Percentiles rank a stretch among this genome's conserved stretches.
These are phyloP conservation scores for Panulirus ornatus DNA, from an alignment of 1,140 invertebrate genomes.

Conservation along the genomic window DNA sequence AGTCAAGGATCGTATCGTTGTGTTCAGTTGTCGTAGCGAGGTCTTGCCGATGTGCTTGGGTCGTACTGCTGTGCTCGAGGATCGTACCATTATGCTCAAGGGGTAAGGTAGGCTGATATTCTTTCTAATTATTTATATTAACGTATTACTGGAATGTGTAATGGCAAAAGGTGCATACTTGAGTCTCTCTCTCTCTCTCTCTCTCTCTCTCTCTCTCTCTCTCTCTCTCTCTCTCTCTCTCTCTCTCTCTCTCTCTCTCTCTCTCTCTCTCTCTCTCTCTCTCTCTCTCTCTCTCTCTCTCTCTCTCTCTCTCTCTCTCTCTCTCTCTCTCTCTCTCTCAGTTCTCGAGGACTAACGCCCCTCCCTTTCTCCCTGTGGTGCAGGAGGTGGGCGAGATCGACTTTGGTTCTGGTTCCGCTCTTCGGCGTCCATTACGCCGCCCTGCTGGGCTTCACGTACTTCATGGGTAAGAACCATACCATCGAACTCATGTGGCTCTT, in stretches of 20 bases:
- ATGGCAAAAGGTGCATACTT: too few species aligned
- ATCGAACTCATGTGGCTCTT: conserved; percentile 86
- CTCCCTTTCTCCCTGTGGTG: neutral
- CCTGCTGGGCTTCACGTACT: conserved; percentile 84
- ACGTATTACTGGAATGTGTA: too few species aligned
- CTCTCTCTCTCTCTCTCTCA: neutral
- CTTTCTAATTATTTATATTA: too few species aligned
- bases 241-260: neutral
- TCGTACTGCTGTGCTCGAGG: too few species aligned
- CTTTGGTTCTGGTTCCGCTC: conserved; percentile 87
- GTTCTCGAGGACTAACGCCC: too few species aligned
- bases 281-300: neutral
- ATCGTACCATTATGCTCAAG: too few species aligned
- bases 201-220: neutral
- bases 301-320: neutral
- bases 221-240: neutral
- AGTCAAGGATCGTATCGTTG: too few species aligned
- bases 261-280: neutral
- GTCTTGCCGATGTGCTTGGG: too few species aligned
- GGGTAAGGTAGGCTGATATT: too few species aligned
- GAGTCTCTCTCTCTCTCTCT: neutral
- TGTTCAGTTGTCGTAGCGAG: too few species aligned
- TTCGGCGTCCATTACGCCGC: conserved; percentile 89
- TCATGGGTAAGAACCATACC: conserved; percentile 78
- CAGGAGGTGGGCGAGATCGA: conserved; percentile 85